Conservation (phyloP, 2,888 invertebrate genomes). For the Andricus curvator region DNA sequence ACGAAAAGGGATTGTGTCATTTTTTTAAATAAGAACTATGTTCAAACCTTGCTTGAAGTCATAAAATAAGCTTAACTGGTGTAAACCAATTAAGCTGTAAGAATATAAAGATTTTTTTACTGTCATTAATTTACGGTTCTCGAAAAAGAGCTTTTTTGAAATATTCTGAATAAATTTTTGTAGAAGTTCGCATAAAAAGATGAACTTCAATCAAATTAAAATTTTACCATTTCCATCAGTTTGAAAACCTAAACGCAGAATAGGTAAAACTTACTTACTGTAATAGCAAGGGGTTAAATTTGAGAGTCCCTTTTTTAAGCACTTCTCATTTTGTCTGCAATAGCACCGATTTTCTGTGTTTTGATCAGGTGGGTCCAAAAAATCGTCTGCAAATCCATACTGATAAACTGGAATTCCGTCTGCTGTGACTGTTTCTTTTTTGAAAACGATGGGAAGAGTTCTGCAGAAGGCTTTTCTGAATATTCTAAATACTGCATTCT, state of each 20-base stretch:
- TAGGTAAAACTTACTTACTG: slow-evolving; percentile 79
- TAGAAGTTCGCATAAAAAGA: not conserved
- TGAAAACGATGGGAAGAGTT: slow-evolving; percentile 81
- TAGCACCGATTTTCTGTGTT: slow-evolving; percentile 84
- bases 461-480: slow-evolving; percentile 90
- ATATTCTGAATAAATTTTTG: too few species aligned
- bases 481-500: slow-evolving; percentile 80
- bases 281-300: slow-evolving; percentile 86
- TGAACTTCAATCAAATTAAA: not conserved
- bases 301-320: slow-evolving; percentile 83
- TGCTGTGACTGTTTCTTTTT: slow-evolving; percentile 69
- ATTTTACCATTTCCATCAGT: not conserved
- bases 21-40: too few species aligned
- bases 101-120: too few species aligned
- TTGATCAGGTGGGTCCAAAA: slow-evolving; percentile 80
- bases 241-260: not conserved
- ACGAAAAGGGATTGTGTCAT: too few species aligned
- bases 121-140: too few species aligned
- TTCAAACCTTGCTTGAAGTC: too few species aligned
- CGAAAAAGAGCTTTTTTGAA: too few species aligned
- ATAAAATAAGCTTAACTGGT: too few species aligned
- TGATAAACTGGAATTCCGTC: slow-evolving; percentile 82
- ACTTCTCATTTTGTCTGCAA: slow-evolving; percentile 79
- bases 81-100: too few species aligned
- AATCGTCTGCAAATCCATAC: slow-evolving; percentile 82